Evolutionary conservation across 2,888 invertebrate genomes (phyloP).

Genomic region (Minunthozetes semirufus): DNA sequence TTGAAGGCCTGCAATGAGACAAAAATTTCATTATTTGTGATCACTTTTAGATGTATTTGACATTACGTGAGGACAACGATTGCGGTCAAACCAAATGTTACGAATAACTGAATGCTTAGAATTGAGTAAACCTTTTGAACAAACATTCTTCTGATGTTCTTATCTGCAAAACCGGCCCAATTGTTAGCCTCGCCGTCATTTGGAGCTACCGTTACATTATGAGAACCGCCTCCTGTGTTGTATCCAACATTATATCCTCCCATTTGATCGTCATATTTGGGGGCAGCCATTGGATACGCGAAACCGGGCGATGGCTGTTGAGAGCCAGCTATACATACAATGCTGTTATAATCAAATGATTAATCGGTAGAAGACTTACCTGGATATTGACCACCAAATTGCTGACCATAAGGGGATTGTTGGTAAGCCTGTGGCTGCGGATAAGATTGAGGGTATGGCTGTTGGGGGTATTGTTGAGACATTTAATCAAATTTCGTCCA

Average conservation of each 20-base stretch:
- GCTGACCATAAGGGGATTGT: not conserved
- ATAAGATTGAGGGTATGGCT: not conserved
- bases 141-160: slow-evolving; percentile 40
- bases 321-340: not conserved
- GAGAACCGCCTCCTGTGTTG: not conserved
- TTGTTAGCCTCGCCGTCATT: not conserved
- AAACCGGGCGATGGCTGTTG: not conserved
- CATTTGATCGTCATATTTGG: not conserved
- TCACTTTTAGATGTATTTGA: not conserved
- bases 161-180: slow-evolving; percentile 39
- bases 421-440: not conserved
- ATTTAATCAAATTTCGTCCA: no score
- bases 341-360: no score
- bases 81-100: slow-evolving; percentile 7
- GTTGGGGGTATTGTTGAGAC: slow-evolving; percentile 6
- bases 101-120: slow-evolving; percentile 5
- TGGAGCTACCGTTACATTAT: not conserved
- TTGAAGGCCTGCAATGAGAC: not conserved
- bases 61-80: slow-evolving; percentile 16
- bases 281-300: not conserved
- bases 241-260: not conserved
- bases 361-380: not conserved
- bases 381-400: not conserved
- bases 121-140: slow-evolving; percentile 41
- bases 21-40: not conserved